A percentile compares a stretch with the other conserved stretches of the same genome.
Conservation (phyloP, 2,888 invertebrate species). For the Megastigmus dorsalis region DNA sequence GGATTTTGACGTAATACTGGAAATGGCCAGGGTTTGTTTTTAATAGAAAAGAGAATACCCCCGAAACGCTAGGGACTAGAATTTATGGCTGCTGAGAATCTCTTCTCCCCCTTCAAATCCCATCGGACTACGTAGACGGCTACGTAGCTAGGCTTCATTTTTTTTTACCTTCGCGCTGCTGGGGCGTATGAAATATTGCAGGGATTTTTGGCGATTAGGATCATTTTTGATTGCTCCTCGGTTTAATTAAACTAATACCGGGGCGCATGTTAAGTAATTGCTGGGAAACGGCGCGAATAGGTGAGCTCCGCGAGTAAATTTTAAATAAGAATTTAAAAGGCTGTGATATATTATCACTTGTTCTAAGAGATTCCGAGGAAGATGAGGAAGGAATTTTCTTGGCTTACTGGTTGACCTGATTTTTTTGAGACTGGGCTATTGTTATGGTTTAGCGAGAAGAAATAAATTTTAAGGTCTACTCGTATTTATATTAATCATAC, state of each 20-base stretch:
- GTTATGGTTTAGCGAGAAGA: too few relatives aligned
- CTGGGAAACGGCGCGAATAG: too few relatives aligned
- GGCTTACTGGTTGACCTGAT: too few relatives aligned
- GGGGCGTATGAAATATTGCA: slow-evolving; percentile 16
- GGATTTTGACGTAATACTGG: neutral
- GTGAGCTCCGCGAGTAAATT: too few relatives aligned
- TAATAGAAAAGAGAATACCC: slow-evolving; percentile 37
- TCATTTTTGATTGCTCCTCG: slow-evolving; percentile 1
- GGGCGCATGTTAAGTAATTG: neutral
- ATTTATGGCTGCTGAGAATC: slow-evolving; percentile 36
- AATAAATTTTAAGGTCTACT: neutral
- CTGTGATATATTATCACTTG: neutral
- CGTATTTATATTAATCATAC: too few relatives aligned
- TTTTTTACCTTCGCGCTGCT: neutral
- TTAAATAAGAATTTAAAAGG: neutral
- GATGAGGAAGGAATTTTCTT: too few relatives aligned
- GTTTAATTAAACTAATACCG: neutral
- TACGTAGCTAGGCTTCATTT: slow-evolving; percentile 6
- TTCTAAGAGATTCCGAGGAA: too few relatives aligned
- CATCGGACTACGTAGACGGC: slow-evolving; percentile 21
- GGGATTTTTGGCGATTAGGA: slow-evolving; percentile 30
- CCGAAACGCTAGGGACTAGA: slow-evolving; percentile 6
- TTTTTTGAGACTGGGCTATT: too few relatives aligned
- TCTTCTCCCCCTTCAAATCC: slow-evolving; percentile 18
- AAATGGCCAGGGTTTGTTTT: slow-evolving; percentile 5